phyloP scores from a whole-genome alignment of 2,113 vertebrate species.

The Sisor rabdophorus region DNA sequence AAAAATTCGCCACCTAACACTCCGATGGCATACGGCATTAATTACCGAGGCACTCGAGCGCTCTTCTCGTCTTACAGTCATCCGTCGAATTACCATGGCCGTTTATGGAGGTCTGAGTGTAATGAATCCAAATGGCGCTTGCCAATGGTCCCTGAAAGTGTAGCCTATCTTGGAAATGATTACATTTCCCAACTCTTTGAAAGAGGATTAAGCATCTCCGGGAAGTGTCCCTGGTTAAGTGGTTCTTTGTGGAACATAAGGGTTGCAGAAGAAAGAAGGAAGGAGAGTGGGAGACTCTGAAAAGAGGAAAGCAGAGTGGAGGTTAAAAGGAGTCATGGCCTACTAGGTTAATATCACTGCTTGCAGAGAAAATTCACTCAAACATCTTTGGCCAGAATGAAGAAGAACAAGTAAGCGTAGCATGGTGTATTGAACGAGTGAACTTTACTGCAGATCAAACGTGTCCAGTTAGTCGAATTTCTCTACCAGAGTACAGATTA shows the following conservation, averaged over 20 bases:
- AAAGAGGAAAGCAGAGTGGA: conserved; percentile 12
- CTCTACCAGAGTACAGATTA: not conserved
- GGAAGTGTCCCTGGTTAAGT: conserved; percentile 52
- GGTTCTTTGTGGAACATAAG: conserved; percentile 38
- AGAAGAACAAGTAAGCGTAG: not conserved
- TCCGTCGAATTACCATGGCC: conserved; percentile 39
- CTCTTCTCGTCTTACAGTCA: conserved; percentile 41
- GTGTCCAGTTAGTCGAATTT: not conserved
- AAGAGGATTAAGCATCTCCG: conserved; percentile 48
- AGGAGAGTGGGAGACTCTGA: conserved; percentile 4
- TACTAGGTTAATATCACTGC: conserved; percentile 23
- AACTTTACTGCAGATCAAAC: not conserved
- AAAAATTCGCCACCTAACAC: conserved; percentile 55
- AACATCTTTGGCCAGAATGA: not conserved
- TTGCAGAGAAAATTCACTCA: not conserved
- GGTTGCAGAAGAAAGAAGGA: conserved; percentile 14
- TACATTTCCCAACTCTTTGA: conserved; percentile 47
- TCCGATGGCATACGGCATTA: conserved; percentile 43
- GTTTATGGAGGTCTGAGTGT: conserved; percentile 39
- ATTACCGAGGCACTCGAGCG: conserved; percentile 38
- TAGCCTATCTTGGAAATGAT: conserved; percentile 39
- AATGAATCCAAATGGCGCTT: conserved; percentile 42
- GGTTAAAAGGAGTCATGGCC: conserved; percentile 49
- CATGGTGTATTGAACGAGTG: no score
- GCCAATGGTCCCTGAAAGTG: conserved; percentile 42